phyloP scores from a whole-genome alignment of 2,113 vertebrate species.

The Seriola quinqueradiata region DNA sequence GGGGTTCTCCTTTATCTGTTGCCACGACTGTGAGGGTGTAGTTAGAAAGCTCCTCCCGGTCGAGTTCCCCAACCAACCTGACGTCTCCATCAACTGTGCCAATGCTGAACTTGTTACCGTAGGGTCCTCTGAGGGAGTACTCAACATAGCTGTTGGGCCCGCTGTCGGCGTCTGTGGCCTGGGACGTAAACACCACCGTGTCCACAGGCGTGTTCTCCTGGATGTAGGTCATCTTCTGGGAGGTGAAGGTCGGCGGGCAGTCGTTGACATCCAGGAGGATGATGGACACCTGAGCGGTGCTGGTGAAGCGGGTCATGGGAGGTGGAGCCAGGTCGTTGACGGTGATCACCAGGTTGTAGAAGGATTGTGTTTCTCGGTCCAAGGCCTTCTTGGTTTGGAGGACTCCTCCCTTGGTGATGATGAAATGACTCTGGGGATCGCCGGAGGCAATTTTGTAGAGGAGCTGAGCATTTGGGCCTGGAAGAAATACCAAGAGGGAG shows the following conservation, averaged over 20 bases:
- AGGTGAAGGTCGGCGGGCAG: slow-evolving; percentile 91
- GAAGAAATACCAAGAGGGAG: slow-evolving; percentile 41
- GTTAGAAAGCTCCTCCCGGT: slow-evolving; percentile 92
- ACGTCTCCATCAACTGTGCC: slow-evolving; percentile 92
- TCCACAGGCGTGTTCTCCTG: slow-evolving; percentile 95
- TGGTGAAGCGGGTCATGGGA: slow-evolving; percentile 88
- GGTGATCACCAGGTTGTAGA: slow-evolving; percentile 94
- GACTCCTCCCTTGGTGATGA: slow-evolving; percentile 83
- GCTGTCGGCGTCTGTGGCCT: slow-evolving; percentile 91
- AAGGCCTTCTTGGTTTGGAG: slow-evolving; percentile 87
- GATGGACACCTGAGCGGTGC: slow-evolving; percentile 94
- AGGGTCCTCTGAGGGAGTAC: slow-evolving; percentile 88
- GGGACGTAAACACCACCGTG: slow-evolving; percentile 90
- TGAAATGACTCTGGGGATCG: slow-evolving; percentile 90
- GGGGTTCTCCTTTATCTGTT: slow-evolving; percentile 93
- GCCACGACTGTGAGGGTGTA: slow-evolving; percentile 93
- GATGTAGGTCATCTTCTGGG: slow-evolving; percentile 90
- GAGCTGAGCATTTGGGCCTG: slow-evolving; percentile 91
- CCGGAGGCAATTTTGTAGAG: slow-evolving; percentile 91
- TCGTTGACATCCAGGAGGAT: slow-evolving; percentile 96
- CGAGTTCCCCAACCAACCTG: slow-evolving; percentile 90
- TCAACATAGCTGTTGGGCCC: slow-evolving; percentile 98
- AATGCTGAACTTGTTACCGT: slow-evolving; percentile 89
- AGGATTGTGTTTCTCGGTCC: slow-evolving; percentile 95
- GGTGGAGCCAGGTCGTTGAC: slow-evolving; percentile 89